Conservation (phyloP, 2,888 invertebrate species). For the Nebria brevicollis region DNA sequence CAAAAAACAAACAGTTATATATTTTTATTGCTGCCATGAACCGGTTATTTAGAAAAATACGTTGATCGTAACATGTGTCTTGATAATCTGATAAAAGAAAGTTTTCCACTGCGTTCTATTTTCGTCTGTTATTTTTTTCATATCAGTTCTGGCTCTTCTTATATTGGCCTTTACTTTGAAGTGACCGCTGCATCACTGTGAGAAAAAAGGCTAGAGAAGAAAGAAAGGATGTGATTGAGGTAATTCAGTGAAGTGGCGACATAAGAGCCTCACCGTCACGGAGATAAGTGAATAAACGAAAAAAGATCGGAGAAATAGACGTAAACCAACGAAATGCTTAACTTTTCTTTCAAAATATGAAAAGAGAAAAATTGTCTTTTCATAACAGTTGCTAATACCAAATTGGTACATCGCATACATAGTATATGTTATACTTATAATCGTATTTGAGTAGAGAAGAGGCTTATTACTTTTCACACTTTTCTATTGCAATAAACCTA, state of each 20-base stretch:
- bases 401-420: not conserved
- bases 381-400: not conserved
- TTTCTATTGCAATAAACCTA: too few species aligned
- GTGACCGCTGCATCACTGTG: conserved; percentile 30
- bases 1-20: not conserved
- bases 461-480: too few species aligned
- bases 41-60: not conserved
- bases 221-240: conserved; percentile 44
- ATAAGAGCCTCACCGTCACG: conserved; percentile 29
- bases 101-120: conserved; percentile 22
- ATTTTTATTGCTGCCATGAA: not conserved
- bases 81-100: conserved; percentile 38
- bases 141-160: conserved; percentile 22
- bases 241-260: conserved; percentile 45
- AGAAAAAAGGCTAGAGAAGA: conserved; percentile 38
- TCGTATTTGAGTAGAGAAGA: not conserved
- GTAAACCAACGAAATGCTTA: conserved; percentile 33
- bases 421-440: not conserved
- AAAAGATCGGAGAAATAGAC: conserved; percentile 30
- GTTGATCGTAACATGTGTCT: conserved; percentile 27
- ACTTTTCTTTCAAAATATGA: conserved; percentile 43
- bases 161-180: conserved; percentile 33
- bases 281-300: conserved; percentile 46
- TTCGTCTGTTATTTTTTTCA: conserved; percentile 25
- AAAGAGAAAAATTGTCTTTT: not conserved